These are phyloP conservation scores for Lycia hirtaria DNA, from an alignment of 2,888 invertebrate species.

Conservation along the genomic window DNA sequence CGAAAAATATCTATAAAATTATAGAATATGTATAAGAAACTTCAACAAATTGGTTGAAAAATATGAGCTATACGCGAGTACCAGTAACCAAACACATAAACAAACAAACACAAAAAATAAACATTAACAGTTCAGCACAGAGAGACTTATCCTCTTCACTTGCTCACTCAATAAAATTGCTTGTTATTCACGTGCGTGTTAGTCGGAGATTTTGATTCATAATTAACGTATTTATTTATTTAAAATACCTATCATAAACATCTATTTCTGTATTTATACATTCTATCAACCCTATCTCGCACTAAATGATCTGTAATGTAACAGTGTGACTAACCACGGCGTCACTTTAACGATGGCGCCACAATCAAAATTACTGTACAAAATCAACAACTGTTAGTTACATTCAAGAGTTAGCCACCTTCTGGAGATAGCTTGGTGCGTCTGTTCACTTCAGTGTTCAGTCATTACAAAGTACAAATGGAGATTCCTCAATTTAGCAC, in stretches of 20 bases:
- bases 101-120: too few relatives aligned
- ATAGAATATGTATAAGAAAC: too few relatives aligned
- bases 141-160: too few relatives aligned
- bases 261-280: background rate
- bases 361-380: background rate
- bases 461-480: conserved; percentile 25
- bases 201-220: too few relatives aligned
- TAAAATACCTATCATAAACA: background rate
- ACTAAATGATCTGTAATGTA: background rate
- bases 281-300: background rate
- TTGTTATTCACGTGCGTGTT: too few relatives aligned
- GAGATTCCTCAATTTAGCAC: conserved; percentile 21
- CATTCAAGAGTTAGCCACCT: background rate
- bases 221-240: background rate
- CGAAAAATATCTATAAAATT: too few relatives aligned
- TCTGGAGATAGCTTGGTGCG: background rate
- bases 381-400: background rate
- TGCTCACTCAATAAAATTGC: too few relatives aligned
- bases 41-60: too few relatives aligned
- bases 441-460: background rate
- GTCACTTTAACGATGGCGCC: background rate
- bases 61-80: too few relatives aligned
- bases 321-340: background rate
- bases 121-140: too few relatives aligned
- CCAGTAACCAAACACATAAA: too few relatives aligned